A percentile compares a stretch with the other conserved stretches of the same genome.
phyloP scores from a whole-genome alignment of 1,140 invertebrate species.

The Delia radicum region DNA sequence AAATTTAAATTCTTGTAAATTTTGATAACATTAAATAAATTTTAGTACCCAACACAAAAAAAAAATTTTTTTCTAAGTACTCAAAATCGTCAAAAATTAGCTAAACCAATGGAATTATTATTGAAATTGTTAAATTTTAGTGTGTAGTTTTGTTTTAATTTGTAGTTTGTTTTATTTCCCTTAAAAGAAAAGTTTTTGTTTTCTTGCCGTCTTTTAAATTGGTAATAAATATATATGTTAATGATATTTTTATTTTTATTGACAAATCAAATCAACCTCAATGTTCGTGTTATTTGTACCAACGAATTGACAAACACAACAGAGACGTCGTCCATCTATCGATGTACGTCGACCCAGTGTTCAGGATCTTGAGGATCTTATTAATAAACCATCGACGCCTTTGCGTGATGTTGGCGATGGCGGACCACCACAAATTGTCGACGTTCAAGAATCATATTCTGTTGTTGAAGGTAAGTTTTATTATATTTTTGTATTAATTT shows the following conservation, averaged over 20 bases:
- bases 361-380: slow-evolving; percentile 83
- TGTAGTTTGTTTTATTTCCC: neutral
- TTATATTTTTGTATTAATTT: neutral
- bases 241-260: neutral
- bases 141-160: neutral
- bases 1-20: no score
- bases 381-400: slow-evolving; percentile 89
- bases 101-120: no score
- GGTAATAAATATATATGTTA: neutral
- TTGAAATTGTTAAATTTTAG: no score
- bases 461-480: slow-evolving; percentile 79
- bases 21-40: no score
- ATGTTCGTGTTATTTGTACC: neutral
- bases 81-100: no score
- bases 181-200: neutral
- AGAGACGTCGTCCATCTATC: slow-evolving; percentile 82
- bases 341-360: slow-evolving; percentile 83
- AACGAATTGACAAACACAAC: slow-evolving; percentile 26
- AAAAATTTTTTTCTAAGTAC: no score
- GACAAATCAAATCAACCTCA: no score
- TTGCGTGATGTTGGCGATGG: slow-evolving; percentile 73
- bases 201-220: neutral
- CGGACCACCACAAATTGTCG: slow-evolving; percentile 83
- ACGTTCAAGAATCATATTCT: slow-evolving; percentile 86
- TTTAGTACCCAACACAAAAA: no score